Percentiles rank a stretch among this genome's conserved stretches.
Evolutionary conservation across 2,797 vertebrate genomes (phyloP).

Genomic region (Alosa sapidissima): DNA sequence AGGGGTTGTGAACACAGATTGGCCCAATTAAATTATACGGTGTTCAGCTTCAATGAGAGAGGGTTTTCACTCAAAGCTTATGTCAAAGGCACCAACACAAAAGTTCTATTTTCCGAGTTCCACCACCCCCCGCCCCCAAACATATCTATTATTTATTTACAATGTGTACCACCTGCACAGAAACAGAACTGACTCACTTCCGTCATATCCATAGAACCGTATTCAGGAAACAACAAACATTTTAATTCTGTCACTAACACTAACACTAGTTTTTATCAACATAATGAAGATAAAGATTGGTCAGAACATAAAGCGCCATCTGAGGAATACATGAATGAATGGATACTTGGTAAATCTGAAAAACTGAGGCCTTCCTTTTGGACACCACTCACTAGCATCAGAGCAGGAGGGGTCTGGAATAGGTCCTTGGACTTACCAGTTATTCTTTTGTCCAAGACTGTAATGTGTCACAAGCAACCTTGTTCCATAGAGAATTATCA

Average conservation of each 20-base stretch:
- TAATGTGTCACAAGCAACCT: not conserved
- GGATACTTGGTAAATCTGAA: not conserved
- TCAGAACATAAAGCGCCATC: not conserved
- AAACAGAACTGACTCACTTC: not conserved
- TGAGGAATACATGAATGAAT: not conserved
- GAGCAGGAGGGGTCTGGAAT: not conserved
- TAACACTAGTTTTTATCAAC: not conserved
- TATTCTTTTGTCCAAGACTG: not conserved
- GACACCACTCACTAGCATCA: not conserved
- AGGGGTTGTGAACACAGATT: not conserved
- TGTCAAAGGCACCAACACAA: not conserved
- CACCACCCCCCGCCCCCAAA: not conserved
- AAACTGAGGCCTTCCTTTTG: not conserved
- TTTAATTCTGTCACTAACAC: not conserved
- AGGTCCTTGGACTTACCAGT: not conserved
- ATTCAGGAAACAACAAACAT: not conserved
- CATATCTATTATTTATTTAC: not conserved
- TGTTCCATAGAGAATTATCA: not conserved
- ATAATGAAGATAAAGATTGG: not conserved
- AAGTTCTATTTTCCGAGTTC: not conserved
- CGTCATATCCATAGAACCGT: not conserved
- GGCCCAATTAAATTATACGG: constrained; percentile 13
- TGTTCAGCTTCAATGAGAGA: not conserved
- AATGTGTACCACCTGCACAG: not conserved
- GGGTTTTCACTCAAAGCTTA: constrained; percentile 4